These are phyloP conservation scores for Drosophila falleni DNA, from an alignment of 2,888 invertebrate species.

Conservation along the genomic window DNA sequence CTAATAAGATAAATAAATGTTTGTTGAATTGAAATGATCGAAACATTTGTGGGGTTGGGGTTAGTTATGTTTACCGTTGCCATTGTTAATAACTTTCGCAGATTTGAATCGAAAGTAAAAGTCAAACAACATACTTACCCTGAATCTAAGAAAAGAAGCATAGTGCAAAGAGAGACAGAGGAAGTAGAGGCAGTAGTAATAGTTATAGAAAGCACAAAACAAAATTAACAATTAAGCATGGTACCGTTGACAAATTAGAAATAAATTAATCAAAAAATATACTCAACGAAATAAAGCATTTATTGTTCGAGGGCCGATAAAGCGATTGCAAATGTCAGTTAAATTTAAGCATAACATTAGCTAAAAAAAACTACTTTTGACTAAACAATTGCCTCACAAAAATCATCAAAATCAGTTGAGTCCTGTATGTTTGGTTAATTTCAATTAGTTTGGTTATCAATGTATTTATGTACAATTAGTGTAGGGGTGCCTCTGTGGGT, in stretches of 20 bases:
- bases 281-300: constrained; percentile 46
- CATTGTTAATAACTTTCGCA: constrained; percentile 34
- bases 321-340: constrained; percentile 46
- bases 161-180: constrained; percentile 29
- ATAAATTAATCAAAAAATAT: constrained; percentile 19
- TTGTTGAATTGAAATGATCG: constrained; percentile 54
- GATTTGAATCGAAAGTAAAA: constrained; percentile 32
- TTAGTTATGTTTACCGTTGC: constrained; percentile 53
- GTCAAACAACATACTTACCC: constrained; percentile 71
- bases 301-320: constrained; percentile 36
- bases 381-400: constrained; percentile 83
- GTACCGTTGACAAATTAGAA: constrained; percentile 22
- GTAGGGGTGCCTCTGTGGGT: constrained; percentile 9
- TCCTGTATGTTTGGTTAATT: constrained; percentile 27
- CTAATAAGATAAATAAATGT: constrained; percentile 20
- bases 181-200: constrained; percentile 9
- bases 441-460: constrained; percentile 9
- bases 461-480: constrained; percentile 18
- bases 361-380: constrained; percentile 60
- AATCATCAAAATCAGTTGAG: constrained; percentile 83
- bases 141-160: constrained; percentile 35
- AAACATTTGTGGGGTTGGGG: constrained; percentile 34
- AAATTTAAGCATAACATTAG: constrained; percentile 30
- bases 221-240: constrained; percentile 11
- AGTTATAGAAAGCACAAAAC: constrained; percentile 3